Evolutionary conservation across 2,888 invertebrate species (phyloP), one percentile per base, ranked within the genome.

Genomic region (Zootermopsis nevadensis): DNA sequence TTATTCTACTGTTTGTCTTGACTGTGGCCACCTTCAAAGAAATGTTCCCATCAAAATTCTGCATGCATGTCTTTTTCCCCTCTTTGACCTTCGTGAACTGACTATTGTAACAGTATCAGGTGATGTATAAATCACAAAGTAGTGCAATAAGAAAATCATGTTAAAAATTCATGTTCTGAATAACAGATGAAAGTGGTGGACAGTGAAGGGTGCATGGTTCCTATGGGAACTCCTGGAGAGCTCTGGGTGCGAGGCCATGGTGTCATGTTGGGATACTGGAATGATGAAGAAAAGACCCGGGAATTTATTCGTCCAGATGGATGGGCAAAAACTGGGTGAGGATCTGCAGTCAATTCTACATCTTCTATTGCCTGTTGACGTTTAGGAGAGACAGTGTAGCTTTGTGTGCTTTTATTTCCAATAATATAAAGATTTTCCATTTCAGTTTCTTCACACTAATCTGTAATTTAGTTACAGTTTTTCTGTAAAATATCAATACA

Each of bases 211-310:
- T 88, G 90, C 0, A 89, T 93, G 3, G 95, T 97, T 0, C 94
- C 95, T 0, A 90, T 94, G 79, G 95, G 95, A 0, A 90, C 89
- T n/a, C 89, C 93, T 0, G 98, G 98, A 0, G 97, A 97, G 89
- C 90, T 97, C 74, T 92, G 93, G 87, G 90, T 94, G 0, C 91
- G 96, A 35, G 96, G 96, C 0, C 97, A 96, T 89, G 89, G 89
- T 84, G 93, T 90, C 24, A 97, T 97, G 95, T 89, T 94, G 77
- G 92, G 93, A 42, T 98, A 98, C 89, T 97, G 95, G 94, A 91
- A 92, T 24, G 96, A 97, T 85, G 92, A 93, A 2, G 93, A 93
- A 84, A 95, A 94, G 88, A 97, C 97, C 0, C 91, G 88, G 33
- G 92, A 95, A 86, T 92, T 92, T 0, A 89, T 96, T 2, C 91